Base-by-base conservation (phyloP, 1,140 invertebrate genomes). In the Carposina sasakii region DNA sequence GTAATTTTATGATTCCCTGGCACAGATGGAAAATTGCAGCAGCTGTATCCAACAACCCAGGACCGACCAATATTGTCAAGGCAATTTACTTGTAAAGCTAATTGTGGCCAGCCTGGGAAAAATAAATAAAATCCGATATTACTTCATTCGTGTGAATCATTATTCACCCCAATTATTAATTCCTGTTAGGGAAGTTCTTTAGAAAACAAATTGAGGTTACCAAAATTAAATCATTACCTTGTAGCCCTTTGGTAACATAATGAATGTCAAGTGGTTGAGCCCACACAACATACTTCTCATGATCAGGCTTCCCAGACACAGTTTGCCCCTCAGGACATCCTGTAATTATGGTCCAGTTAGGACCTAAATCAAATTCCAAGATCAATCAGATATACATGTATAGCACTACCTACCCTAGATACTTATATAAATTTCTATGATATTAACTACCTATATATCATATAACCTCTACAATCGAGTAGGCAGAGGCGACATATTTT, bases 21-120 rank as follows among this genome's bases (percentile, higher is more conserved):
- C 17, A 90, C 88, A 26, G 93, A 89, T 16, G 96, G 96, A 48
- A 98, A 74, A 54, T 91, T 90, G 52, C 90, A 89, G 65, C 93
- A 91, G 24, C 95, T 94, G 85, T 98, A 98, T 0, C 95, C 93
- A 60, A 91, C 92, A 39, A 95, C 81, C 85, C 95, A 93, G 62
- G 90, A 89, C 34, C 94, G 81, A 1, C 92, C 92, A 76, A 91
- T 89, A 50, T 87, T 83, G 79, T 96, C 94, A 54, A 93, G 88
- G 70, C 94, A 90, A 86, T 91, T 95, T 1, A 96, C 90, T 88
- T 96, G 92, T 17, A 96, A 75, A 64, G 93, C 87, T 52, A 96
- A 81, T 86, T 94, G 94, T 20, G 95, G 95, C 94, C 94, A 96
- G 57, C 94, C 94, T 94, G 51, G 58, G 71, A 77, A 85, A 82